Base-by-base conservation (phyloP, 2,797 vertebrate species). In the Toxotes lorentzi region DNA sequence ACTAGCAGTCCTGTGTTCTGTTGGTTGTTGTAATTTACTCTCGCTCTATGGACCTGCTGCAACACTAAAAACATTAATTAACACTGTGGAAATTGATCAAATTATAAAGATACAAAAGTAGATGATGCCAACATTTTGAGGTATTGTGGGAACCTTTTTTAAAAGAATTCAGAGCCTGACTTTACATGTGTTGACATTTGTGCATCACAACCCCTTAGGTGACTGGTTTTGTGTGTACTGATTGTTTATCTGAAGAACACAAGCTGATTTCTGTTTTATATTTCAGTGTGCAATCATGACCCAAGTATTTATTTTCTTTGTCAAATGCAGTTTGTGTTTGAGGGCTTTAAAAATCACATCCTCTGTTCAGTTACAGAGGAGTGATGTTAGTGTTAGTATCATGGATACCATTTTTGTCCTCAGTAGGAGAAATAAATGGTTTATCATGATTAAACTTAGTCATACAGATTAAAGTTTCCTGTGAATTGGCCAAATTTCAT, bases 261-360 rank as follows among this genome's bases (percentile, higher is more conserved):
- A 14, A 62, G 56, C 54, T 53, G 34, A 47, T 60, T 56, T 60
- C 40, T 56, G 59, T 70, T 56, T 59, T 24, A 62, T 63, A 43
- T 73, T 63, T 63, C 23, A 67, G 50, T 16, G 47, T 47, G 73
- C 2, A 14, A 43, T 81, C 47, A 56, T 53, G 23, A 60, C 70
- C 19, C 1, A 48, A 11, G 14, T n/a, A 11, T 9, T n/a, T 60
- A 13, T 50, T 56, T 38, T 23, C 6, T 27, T 14, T 24, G 43
- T 43, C 27, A 48, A 35, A 8, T 11, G 19, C 47, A 14, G 9
- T 4, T 35, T 10, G 45, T 41, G 41, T 60, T 51, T 10, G 13
- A 16, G 8, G 17, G 13, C n/a, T 35, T 43, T 41, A 24, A 53
- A 61, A 40, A 54, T 58, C n/a, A 32, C 16, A 14, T 23, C 10